A percentile compares a stretch with the other conserved stretches of the same genome.
Conservation (phyloP, 1,140 invertebrate genomes). For the Drosophila ironensis region DNA sequence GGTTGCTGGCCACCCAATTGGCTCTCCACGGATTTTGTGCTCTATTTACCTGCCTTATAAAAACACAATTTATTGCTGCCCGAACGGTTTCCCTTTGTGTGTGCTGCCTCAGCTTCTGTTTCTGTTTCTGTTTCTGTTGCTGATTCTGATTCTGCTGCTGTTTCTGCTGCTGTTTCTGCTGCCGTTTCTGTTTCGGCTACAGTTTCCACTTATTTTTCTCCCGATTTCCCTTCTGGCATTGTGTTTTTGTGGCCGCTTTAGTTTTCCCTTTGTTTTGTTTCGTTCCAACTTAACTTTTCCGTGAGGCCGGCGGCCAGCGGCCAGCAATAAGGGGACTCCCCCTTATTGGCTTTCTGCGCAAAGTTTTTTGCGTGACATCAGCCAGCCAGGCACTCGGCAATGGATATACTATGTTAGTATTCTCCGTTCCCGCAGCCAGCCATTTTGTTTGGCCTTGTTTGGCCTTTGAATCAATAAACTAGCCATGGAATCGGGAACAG, state of each 20-base stretch:
- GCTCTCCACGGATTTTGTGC: slow-evolving; percentile 69
- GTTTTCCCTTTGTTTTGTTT: slow-evolving; percentile 24
- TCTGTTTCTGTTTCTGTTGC: slow-evolving; percentile 28
- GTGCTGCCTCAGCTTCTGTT: slow-evolving; percentile 7
- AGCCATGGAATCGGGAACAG: slow-evolving; percentile 35
- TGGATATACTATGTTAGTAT: too few species aligned
- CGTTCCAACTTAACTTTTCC: slow-evolving; percentile 28
- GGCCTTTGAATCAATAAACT: slow-evolving; percentile 68
- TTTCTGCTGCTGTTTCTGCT: slow-evolving; percentile 20
- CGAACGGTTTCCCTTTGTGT: slow-evolving; percentile 65
- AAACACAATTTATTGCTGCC: slow-evolving; percentile 76
- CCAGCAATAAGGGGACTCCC: too few species aligned
- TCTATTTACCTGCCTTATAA: slow-evolving; percentile 79
- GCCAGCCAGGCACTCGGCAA: slow-evolving; percentile 34
- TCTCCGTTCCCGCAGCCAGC: slow-evolving; percentile 14
- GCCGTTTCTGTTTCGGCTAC: slow-evolving; percentile 13
- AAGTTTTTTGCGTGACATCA: slow-evolving; percentile 71
- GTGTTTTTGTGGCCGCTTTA: slow-evolving; percentile 28
- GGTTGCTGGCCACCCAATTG: slow-evolving; percentile 63
- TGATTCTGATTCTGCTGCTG: slow-evolving; percentile 32
- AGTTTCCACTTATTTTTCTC: slow-evolving; percentile 23
- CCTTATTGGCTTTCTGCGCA: slow-evolving; percentile 61
- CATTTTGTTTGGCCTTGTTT: slow-evolving; percentile 59
- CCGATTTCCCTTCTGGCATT: slow-evolving; percentile 18
- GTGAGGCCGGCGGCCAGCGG: too few species aligned